Evolutionary conservation across 2,888 invertebrate genomes (phyloP), one percentile per base, ranked within the genome.

Genomic region (Agrilus mali): DNA sequence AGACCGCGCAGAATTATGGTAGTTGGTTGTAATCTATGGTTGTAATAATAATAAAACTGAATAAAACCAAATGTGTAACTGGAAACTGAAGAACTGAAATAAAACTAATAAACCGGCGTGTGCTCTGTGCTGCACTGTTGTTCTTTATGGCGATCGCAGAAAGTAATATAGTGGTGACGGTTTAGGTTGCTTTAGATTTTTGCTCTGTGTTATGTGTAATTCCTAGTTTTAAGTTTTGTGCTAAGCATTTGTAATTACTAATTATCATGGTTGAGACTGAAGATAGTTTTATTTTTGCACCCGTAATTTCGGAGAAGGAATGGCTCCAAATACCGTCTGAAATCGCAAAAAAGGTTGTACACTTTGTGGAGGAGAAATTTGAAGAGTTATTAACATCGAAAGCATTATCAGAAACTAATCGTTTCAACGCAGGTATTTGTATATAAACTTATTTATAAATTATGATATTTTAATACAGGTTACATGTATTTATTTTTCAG

Each of bases 371-470:
- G 38, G 70, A 73, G 44, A 77, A 78, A 60, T 78, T 81, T 58
- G 82, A 82, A 55, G 80, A 82, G 61, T 79, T 78, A 51, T 70
- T 84, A 55, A 82, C 81, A 43, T 74, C 80, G 22, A 83, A 80
- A 65, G 86, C 85, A 3, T 71, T 85, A 27, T 77, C 80, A 48
- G 83, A 83, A 68, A 76, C 78, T 47, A 74, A 72, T 54, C 75
- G 74, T 61, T 70, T 70, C 47, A 75, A 73, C 59, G 71, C 75
- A 56, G 81, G 83, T 83, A 67, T 27, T 10, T 10, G 10, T 27
- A 3, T 10, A n/a, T 27, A 34, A 16, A 14, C 34, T 16, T 22
- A 12, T 22, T 38, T 45, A 4, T 31, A 38, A 27, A 33, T 39
- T 34, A n/a, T 17, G 40, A 37, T 36, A 33, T 31, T 42, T 37